These are phyloP conservation scores for Griposia aprilina DNA, from an alignment of 2,888 invertebrate species.

Conservation along the genomic window DNA sequence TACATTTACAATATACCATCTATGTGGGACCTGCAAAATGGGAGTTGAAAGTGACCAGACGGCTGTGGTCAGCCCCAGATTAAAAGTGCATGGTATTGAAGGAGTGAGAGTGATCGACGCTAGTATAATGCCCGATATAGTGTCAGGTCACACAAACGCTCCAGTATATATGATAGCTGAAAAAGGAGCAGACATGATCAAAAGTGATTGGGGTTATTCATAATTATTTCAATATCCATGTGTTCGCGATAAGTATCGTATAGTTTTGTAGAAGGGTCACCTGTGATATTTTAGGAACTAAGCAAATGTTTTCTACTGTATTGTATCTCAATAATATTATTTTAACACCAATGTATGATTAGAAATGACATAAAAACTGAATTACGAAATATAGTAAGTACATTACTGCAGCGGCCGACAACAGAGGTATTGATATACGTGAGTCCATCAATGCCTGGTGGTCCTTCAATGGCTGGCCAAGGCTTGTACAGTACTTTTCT, in stretches of 20 bases:
- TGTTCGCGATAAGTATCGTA: slow-evolving; percentile 1
- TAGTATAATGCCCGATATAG: slow-evolving; percentile 94
- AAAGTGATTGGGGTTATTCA: slow-evolving; percentile 87
- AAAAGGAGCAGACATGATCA: slow-evolving; percentile 93
- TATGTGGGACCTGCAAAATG: slow-evolving; percentile 93
- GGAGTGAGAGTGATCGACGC: slow-evolving; percentile 94
- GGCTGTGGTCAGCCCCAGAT: slow-evolving; percentile 92
- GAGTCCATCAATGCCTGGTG: no score
- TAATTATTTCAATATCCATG: slow-evolving; percentile 33
- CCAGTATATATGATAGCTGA: slow-evolving; percentile 96
- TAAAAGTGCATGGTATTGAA: slow-evolving; percentile 92
- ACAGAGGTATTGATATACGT: no score
- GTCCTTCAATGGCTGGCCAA: no score
- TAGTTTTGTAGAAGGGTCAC: neutral
- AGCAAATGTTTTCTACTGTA: neutral
- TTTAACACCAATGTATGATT: neutral
- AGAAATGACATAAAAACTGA: neutral
- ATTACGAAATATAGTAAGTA: neutral
- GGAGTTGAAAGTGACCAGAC: slow-evolving; percentile 89
- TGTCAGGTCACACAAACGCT: slow-evolving; percentile 94
- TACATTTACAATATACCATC: slow-evolving; percentile 93
- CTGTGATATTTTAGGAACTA: slow-evolving; percentile 42
- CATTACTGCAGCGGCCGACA: no score
- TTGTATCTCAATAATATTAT: neutral
- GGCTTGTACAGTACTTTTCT: no score